These are phyloP conservation scores for Campylomormyrus tamandua DNA, from an alignment of 2,113 vertebrate species.

Conservation along the genomic window DNA sequence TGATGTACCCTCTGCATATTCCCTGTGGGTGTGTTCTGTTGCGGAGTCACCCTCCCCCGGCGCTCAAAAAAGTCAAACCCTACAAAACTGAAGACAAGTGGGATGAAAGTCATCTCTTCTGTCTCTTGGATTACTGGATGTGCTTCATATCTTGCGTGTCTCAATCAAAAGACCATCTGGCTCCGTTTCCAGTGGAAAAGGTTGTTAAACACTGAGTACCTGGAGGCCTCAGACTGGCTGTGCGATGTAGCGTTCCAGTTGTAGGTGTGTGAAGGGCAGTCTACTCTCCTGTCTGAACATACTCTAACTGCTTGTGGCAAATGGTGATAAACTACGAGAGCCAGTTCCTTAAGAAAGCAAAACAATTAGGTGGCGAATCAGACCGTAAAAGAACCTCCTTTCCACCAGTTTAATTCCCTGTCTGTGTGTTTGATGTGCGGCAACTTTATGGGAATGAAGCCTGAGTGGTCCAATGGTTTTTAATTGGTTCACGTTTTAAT, in stretches of 20 bases:
- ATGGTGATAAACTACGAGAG: slow-evolving; percentile 3
- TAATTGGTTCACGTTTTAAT: slow-evolving; percentile 39
- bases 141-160: slow-evolving; percentile 17
- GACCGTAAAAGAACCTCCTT: slow-evolving; percentile 19
- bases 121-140: slow-evolving; percentile 19
- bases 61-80: neutral
- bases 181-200: neutral
- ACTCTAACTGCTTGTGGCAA: neutral
- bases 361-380: slow-evolving; percentile 28
- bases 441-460: neutral
- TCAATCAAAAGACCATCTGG: slow-evolving; percentile 39
- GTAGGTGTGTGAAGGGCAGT: neutral
- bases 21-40: neutral
- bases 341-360: slow-evolving; percentile 8
- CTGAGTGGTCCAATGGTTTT: slow-evolving; percentile 15
- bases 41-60: neutral
- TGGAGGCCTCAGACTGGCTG: neutral
- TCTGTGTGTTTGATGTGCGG: slow-evolving; percentile 21
- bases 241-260: neutral
- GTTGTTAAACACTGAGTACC: neutral
- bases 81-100: neutral
- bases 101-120: neutral
- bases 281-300: neutral
- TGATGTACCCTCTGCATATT: neutral
- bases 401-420: slow-evolving; percentile 22